Conservation (phyloP, 2,888 invertebrate genomes). For the Eupithecia abbreviata region DNA sequence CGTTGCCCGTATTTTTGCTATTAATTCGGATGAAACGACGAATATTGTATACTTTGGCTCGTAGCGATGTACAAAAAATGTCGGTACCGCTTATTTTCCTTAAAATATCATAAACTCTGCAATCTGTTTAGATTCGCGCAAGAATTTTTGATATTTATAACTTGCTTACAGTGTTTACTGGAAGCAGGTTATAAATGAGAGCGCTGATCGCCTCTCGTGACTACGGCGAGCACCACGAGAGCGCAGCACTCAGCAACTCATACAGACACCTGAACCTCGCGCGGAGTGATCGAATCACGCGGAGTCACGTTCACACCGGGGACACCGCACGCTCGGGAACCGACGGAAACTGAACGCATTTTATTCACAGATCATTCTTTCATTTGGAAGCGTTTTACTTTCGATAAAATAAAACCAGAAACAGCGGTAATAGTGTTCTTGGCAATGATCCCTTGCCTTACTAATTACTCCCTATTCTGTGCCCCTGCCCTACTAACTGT, state of each 20-base stretch:
- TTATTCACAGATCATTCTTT: neutral
- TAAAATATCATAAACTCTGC: neutral
- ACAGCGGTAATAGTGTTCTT: no score
- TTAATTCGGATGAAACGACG: constrained; percentile 9
- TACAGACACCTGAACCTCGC: neutral
- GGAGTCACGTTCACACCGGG: neutral
- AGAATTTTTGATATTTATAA: no score
- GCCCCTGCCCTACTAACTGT: no score
- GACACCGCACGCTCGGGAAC: neutral
- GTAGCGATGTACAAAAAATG: neutral
- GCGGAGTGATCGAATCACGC: neutral
- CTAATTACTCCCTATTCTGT: no score
- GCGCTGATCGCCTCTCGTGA: neutral
- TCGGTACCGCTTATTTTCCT: neutral
- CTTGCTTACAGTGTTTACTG: neutral
- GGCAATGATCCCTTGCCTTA: no score
- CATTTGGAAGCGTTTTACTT: neutral
- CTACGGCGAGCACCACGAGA: neutral
- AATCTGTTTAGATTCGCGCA: no score
- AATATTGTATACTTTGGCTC: neutral
- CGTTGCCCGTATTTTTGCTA: constrained; percentile 13
- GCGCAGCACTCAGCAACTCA: neutral
- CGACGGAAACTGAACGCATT: neutral
- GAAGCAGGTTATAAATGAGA: neutral
- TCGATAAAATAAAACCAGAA: neutral